These are phyloP conservation scores for Palythoa caribaeorum DNA, from an alignment of 92 coral and sea anemone species.

Conservation along the genomic window DNA sequence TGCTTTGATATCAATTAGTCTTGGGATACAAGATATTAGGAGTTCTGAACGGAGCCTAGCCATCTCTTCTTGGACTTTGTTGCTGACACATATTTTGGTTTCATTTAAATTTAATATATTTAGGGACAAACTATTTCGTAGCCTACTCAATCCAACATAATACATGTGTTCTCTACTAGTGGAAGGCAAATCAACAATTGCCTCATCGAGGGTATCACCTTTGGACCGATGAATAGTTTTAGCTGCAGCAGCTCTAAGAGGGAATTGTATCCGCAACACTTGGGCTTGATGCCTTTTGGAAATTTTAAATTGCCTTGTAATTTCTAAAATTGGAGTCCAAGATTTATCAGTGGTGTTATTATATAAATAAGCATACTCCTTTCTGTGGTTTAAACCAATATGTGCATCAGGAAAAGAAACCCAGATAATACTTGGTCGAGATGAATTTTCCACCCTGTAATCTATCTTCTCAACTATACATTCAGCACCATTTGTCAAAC, in stretches of 20 bases:
- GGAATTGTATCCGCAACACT: slow-evolving; percentile 25
- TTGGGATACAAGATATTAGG: slow-evolving; percentile 20
- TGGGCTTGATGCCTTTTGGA: slow-evolving; percentile 43
- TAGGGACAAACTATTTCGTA: slow-evolving; percentile 22
- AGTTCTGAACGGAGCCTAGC: slow-evolving; percentile 18
- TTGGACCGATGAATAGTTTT: slow-evolving; percentile 27
- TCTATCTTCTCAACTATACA: slow-evolving; percentile 49
- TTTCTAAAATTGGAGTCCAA: slow-evolving; percentile 41
- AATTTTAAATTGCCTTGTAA: slow-evolving; percentile 33
- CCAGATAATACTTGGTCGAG: background rate
- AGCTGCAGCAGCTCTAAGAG: slow-evolving; percentile 38
- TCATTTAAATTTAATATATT: slow-evolving; percentile 48
- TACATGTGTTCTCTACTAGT: slow-evolving; percentile 32
- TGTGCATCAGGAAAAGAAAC: background rate
- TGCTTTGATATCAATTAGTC: background rate
- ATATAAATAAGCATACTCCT: background rate
- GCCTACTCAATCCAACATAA: slow-evolving; percentile 45
- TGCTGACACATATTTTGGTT: slow-evolving; percentile 31
- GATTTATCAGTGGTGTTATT: slow-evolving; percentile 4
- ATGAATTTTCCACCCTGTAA: slow-evolving; percentile 1
- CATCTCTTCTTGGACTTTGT: slow-evolving; percentile 45
- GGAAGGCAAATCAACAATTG: slow-evolving; percentile 40
- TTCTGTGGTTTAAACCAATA: slow-evolving; percentile 5
- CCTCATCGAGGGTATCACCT: slow-evolving; percentile 33
- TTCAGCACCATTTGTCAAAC: slow-evolving; percentile 79